These are phyloP conservation scores for Tachycineta bicolor DNA, from an alignment of 2,113 vertebrate genomes.

Conservation along the genomic window DNA sequence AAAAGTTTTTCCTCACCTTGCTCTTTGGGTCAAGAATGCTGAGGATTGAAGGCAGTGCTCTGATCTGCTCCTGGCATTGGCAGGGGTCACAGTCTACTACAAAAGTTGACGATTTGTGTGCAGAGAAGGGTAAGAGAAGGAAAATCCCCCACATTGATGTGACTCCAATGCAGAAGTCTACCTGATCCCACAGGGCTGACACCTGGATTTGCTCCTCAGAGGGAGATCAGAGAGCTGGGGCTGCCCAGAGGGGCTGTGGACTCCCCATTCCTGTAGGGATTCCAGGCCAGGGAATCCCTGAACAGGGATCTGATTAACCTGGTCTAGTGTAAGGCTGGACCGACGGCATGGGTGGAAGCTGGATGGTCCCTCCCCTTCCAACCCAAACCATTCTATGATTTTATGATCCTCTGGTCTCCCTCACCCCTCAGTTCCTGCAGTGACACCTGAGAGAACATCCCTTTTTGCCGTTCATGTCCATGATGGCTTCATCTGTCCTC, in stretches of 20 bases:
- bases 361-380: not conserved
- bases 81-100: not conserved
- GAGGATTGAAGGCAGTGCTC: not conserved
- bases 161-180: not conserved
- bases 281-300: not conserved
- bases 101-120: not conserved
- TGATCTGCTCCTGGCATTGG: not conserved
- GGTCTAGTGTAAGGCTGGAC: not conserved
- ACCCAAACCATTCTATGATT: not conserved
- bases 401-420: not conserved
- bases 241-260: not conserved
- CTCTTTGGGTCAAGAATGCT: not conserved
- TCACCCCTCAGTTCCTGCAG: not conserved
- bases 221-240: not conserved
- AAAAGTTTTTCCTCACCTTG: not conserved
- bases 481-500: not conserved
- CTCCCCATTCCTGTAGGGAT: not conserved
- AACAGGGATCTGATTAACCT: too few species aligned
- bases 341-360: accelerated
- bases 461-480: not conserved
- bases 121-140: not conserved
- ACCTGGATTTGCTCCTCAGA: not conserved
- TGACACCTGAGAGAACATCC: not conserved
- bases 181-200: not conserved
- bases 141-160: accelerated